Conservation (phyloP, 1,140 invertebrate genomes). For the Tyrophagus putrescentiae region DNA sequence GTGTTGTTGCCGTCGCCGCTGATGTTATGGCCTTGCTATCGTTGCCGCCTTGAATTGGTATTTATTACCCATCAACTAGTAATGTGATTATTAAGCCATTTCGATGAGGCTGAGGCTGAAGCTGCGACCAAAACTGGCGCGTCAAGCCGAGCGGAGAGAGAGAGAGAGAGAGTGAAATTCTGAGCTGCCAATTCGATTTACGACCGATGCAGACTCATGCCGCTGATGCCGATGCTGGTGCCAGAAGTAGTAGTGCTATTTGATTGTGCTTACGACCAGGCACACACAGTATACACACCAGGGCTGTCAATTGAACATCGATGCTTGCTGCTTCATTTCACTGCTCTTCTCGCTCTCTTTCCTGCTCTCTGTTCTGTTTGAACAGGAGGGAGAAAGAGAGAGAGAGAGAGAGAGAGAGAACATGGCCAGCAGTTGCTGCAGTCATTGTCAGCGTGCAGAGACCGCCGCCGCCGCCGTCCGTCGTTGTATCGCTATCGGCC, state of each 20-base stretch:
- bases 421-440: too few species aligned
- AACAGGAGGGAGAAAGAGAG: too few species aligned
- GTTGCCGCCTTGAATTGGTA: conserved; percentile 1
- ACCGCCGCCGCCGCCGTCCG: not conserved
- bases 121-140: not conserved
- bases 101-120: too few species aligned
- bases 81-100: conserved; percentile 5
- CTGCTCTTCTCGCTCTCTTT: too few species aligned
- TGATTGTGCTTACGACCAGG: conserved; percentile 7
- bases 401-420: too few species aligned
- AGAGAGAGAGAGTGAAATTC: not conserved
- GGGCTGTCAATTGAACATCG: conserved; percentile 12
- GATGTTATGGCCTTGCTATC: not conserved
- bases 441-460: not conserved
- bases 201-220: too few species aligned
- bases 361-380: too few species aligned
- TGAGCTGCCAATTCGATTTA: conserved; percentile 4
- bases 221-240: not conserved
- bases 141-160: not conserved
- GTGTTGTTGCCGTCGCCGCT: too few species aligned
- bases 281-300: too few species aligned
- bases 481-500: not conserved
- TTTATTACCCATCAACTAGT: conserved; percentile 1
- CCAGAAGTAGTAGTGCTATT: too few species aligned
- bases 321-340: too few species aligned